Evolutionary conservation across 2,888 invertebrate genomes (phyloP).

Genomic region (Sinelater perroti): DNA sequence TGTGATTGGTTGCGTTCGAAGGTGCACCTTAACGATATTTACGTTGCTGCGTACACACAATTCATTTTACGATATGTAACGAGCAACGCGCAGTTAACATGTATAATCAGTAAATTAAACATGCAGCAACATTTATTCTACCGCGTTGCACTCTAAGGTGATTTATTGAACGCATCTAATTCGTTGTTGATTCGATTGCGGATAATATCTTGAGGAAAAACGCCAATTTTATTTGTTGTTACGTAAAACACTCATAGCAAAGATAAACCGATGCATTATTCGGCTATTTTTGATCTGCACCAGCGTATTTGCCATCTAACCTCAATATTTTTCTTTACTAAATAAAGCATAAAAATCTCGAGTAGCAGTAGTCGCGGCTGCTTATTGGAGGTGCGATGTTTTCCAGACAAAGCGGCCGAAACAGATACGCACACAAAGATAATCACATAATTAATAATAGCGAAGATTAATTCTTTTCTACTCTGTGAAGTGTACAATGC

Average conservation of each 20-base stretch:
- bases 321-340: slow-evolving; percentile 29
- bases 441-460: slow-evolving; percentile 25
- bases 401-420: too few species aligned
- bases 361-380: neutral
- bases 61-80: too few species aligned
- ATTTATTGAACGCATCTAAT: slow-evolving; percentile 4
- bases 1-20: neutral
- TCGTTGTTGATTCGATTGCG: neutral
- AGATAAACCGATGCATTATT: neutral
- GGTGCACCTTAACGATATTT: too few species aligned
- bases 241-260: neutral
- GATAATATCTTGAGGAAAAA: neutral
- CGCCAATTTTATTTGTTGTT: neutral
- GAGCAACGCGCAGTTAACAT: too few species aligned
- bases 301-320: slow-evolving; percentile 10
- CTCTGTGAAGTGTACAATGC: slow-evolving; percentile 29
- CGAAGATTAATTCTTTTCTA: slow-evolving; percentile 25
- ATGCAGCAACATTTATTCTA: too few species aligned
- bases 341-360: slow-evolving; percentile 21
- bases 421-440: slow-evolving; percentile 24
- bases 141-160: too few species aligned
- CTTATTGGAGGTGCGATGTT: neutral
- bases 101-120: too few species aligned
- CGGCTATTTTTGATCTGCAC: neutral
- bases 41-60: too few species aligned